Percentiles rank a stretch among this genome's conserved stretches.
phyloP scores from a whole-genome alignment of 2,888 invertebrate species.

The Tolmerus cingulatus region DNA sequence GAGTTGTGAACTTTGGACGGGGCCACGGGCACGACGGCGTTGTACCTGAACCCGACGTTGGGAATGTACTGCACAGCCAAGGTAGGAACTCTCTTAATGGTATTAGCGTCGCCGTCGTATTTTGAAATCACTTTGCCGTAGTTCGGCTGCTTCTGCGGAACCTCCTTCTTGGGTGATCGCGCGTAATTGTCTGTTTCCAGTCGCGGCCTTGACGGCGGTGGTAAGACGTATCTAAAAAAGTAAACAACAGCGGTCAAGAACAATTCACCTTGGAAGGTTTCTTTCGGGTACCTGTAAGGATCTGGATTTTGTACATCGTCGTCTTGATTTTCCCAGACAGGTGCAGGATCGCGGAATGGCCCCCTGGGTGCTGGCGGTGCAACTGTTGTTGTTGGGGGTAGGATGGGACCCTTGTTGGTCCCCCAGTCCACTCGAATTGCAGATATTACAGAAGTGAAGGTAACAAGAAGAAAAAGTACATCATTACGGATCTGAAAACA shows the following conservation, averaged over 20 bases:
- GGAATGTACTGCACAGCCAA: slow-evolving; percentile 60
- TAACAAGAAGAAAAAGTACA: slow-evolving; percentile 56
- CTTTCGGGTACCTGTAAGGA: slow-evolving; percentile 66
- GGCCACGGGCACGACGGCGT: slow-evolving; percentile 56
- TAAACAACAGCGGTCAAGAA: not conserved
- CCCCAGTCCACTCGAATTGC: slow-evolving; percentile 72
- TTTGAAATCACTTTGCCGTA: slow-evolving; percentile 53
- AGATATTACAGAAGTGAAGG: slow-evolving; percentile 60
- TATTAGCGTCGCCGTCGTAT: slow-evolving; percentile 49
- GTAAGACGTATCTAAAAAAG: slow-evolving; percentile 58
- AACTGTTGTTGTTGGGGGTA: slow-evolving; percentile 67
- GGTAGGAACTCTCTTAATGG: slow-evolving; percentile 53
- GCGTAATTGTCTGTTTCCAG: slow-evolving; percentile 53
- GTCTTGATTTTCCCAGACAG: slow-evolving; percentile 70
- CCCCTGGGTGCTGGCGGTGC: slow-evolving; percentile 64
- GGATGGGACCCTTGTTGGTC: slow-evolving; percentile 70
- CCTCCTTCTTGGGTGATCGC: slow-evolving; percentile 49
- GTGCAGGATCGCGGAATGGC: slow-evolving; percentile 68
- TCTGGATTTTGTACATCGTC: slow-evolving; percentile 70
- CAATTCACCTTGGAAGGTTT: slow-evolving; percentile 7
- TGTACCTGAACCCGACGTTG: slow-evolving; percentile 60
- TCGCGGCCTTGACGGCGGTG: slow-evolving; percentile 62
- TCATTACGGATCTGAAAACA: slow-evolving; percentile 53
- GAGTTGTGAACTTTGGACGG: slow-evolving; percentile 47
- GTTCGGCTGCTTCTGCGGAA: slow-evolving; percentile 52